Conservation (phyloP, 2,113 vertebrate genomes). For the Poicephalus gulielmi region DNA sequence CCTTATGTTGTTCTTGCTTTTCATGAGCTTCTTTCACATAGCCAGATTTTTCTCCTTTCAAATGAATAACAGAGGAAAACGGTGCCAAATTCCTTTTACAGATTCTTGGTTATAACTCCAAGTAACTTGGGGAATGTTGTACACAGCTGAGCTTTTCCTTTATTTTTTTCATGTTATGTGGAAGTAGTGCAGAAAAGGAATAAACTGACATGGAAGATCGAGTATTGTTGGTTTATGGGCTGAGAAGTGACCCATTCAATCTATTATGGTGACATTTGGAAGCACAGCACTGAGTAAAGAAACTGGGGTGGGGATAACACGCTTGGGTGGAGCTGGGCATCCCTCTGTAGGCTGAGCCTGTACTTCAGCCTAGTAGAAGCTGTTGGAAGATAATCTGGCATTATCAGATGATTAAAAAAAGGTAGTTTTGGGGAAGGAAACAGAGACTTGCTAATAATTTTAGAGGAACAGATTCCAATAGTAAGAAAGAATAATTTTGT, state of each 20-base stretch:
- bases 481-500: neutral
- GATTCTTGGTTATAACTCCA: neutral
- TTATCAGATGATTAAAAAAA: neutral
- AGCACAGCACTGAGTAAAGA: neutral
- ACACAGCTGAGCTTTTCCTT: neutral
- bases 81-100: neutral
- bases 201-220: neutral
- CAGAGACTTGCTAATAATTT: neutral
- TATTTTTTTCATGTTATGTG: accelerated
- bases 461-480: neutral
- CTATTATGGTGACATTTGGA: neutral
- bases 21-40: neutral
- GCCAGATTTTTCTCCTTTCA: neutral
- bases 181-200: neutral
- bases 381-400: neutral
- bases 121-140: neutral
- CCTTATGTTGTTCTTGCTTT: neutral
- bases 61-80: neutral
- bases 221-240: neutral
- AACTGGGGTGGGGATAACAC: neutral
- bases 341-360: neutral
- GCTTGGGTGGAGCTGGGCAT: neutral
- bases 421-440: neutral
- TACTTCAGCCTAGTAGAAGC: neutral
- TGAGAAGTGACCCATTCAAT: neutral